These are phyloP conservation scores for Calycopis cecrops DNA, from an alignment of 1,140 invertebrate species.

Conservation along the genomic window DNA sequence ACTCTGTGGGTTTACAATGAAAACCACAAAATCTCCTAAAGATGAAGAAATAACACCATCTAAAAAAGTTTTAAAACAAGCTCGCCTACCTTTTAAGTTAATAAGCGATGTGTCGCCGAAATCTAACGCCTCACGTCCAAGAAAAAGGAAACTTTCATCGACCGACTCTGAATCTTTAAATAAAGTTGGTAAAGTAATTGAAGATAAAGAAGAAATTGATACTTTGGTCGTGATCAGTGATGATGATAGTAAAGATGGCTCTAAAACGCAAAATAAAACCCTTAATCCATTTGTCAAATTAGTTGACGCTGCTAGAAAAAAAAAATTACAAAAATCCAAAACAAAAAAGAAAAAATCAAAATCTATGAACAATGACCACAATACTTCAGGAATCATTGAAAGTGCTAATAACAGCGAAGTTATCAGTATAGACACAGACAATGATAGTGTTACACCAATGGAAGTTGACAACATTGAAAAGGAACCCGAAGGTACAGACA, in stretches of 20 bases:
- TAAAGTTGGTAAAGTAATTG: constrained; percentile 57
- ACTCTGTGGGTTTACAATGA: constrained; percentile 45
- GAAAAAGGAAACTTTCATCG: constrained; percentile 58
- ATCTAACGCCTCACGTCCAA: constrained; percentile 35
- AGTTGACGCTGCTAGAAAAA: constrained; percentile 55
- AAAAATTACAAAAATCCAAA: constrained; percentile 52
- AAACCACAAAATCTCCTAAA: constrained; percentile 52
- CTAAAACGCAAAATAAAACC: constrained; percentile 27
- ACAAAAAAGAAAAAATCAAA: constrained; percentile 41
- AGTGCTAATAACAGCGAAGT: constrained; percentile 11
- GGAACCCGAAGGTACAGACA: constrained; percentile 11
- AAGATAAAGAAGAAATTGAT: constrained; percentile 44
- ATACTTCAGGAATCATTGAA: constrained; percentile 18
- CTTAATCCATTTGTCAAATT: constrained; percentile 58
- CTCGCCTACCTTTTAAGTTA: constrained; percentile 60
- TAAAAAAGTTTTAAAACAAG: constrained; percentile 67
- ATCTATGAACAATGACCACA: constrained; percentile 24
- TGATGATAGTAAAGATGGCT: constrained; percentile 46
- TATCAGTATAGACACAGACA: constrained; percentile 9
- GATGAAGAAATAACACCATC: constrained; percentile 53
- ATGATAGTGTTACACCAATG: constrained; percentile 22
- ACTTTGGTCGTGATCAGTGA: constrained; percentile 56
- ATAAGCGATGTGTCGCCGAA: constrained; percentile 54
- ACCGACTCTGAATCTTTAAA: constrained; percentile 40
- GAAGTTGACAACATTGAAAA: constrained; percentile 18